Evolutionary conservation across 2,888 invertebrate genomes (phyloP), one percentile per base, ranked within the genome.

Genomic region (Parelbella ahira): DNA sequence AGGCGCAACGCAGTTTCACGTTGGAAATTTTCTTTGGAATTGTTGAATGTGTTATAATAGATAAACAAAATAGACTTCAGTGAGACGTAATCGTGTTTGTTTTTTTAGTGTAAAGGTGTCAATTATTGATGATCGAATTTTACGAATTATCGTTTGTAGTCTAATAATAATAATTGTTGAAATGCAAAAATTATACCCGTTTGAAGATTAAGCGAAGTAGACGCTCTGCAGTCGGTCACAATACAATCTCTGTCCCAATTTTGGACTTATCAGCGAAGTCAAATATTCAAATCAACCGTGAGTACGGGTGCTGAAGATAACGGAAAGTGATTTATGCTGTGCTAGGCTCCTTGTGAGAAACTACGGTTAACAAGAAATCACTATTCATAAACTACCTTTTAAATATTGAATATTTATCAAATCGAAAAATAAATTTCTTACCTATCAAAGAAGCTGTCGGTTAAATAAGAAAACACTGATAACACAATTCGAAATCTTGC

Each of bases 191-290:
- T 38, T n/a, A n/a, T n/a, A n/a, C n/a, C n/a, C n/a, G n/a, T n/a
- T n/a, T 44, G 37, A 37, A 54, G 54, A 58, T 56, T 55, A 54
- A 42, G 51, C 46, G 44, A 51, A 50, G 49, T 45, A 48, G 38
- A 41, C n/a, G 48, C 23, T 28, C 50, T 51, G 63, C 61, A 56
- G 62, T 59, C 57, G 59, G 48, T 48, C 53, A 63, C 58, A 68
- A 60, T 67, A 63, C 70, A 77, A 75, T 77, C 73, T 70, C 58
- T 76, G 80, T 56, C 73, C 80, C 63, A 80, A 78, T 78, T 83
- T 69, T 51, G 24, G 56, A 61, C 65, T 79, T 81, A 81, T 82
- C 79, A 73, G 62, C 44, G 47, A 70, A 71, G 69, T 68, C 64
- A 78, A 79, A 78, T 72, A 77, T 69, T 60, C 50, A 54, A 56